Conservation (phyloP, 2,113 vertebrate species). For the Halichoeres trimaculatus region DNA sequence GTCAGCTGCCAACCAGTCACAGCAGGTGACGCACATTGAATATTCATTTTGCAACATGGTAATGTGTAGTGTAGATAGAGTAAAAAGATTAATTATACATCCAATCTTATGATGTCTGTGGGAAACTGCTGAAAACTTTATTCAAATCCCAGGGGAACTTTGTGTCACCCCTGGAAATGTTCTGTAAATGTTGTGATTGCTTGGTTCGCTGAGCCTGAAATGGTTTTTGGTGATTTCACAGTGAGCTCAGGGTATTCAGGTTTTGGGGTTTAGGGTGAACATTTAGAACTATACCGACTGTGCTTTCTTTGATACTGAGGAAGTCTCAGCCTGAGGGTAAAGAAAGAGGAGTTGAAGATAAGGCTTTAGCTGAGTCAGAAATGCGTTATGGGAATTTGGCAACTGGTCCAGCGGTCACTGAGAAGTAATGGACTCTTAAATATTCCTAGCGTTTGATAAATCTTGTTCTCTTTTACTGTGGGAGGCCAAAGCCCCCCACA, state of each 20-base stretch:
- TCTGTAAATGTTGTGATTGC: conserved; percentile 35
- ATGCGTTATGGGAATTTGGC: conserved; percentile 16
- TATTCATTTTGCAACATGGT: conserved; percentile 47
- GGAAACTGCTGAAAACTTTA: conserved; percentile 45
- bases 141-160: conserved; percentile 54
- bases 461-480: neutral
- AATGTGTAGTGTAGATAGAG: conserved; percentile 39
- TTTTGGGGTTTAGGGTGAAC: conserved; percentile 27
- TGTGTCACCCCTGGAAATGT: conserved; percentile 39
- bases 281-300: neutral
- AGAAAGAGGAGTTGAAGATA: conserved; percentile 17
- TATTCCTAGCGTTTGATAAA: conserved; percentile 6
- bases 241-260: conserved; percentile 33
- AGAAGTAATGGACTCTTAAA: conserved; percentile 50
- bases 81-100: conserved; percentile 51
- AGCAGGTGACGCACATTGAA: conserved; percentile 56
- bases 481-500: neutral
- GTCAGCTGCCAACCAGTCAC: conserved; percentile 43
- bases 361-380: conserved; percentile 33
- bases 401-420: conserved; percentile 24
- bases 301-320: conserved; percentile 14
- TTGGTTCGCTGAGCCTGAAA: conserved; percentile 46
- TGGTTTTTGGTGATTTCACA: conserved; percentile 35
- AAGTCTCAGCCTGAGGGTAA: conserved; percentile 20
- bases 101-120: conserved; percentile 28